Conservation (phyloP, 2,888 invertebrate genomes). For the Latrodectus elegans region DNA sequence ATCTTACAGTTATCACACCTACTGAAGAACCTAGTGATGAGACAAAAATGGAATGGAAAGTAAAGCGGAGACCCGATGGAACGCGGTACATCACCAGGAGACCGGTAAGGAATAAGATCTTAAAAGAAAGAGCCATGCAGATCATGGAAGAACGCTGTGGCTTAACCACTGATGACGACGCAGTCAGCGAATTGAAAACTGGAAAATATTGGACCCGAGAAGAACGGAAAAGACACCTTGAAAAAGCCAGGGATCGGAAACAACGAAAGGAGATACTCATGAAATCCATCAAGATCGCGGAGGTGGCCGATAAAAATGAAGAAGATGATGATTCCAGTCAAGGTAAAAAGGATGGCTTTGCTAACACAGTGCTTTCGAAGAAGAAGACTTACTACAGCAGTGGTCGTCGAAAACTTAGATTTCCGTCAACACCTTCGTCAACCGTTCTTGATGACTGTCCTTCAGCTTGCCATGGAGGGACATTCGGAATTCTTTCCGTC, state of each 20-base stretch:
- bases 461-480: conserved; percentile 75
- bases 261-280: conserved; percentile 72
- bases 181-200: conserved; percentile 83
- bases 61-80: conserved; percentile 85
- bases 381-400: conserved; percentile 41
- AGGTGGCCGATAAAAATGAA: conserved; percentile 60
- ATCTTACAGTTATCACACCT: conserved; percentile 25
- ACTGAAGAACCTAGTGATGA: conserved; percentile 60
- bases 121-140: conserved; percentile 82
- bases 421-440: conserved; percentile 58
- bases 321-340: conserved; percentile 62
- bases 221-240: conserved; percentile 84
- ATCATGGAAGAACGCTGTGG: conserved; percentile 82
- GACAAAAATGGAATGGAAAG: conserved; percentile 80
- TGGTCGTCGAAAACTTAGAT: conserved; percentile 23
- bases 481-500: conserved; percentile 76
- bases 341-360: conserved; percentile 41
- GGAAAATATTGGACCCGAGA: conserved; percentile 86
- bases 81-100: conserved; percentile 84
- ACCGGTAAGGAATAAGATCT: conserved; percentile 81
- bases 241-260: conserved; percentile 81
- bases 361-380: neutral
- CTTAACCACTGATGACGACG: conserved; percentile 85
- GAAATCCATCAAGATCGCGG: conserved; percentile 72
- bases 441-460: conserved; percentile 77